phyloP scores from a whole-genome alignment of 1,140 invertebrate genomes.

The Scylla paramamosain region DNA sequence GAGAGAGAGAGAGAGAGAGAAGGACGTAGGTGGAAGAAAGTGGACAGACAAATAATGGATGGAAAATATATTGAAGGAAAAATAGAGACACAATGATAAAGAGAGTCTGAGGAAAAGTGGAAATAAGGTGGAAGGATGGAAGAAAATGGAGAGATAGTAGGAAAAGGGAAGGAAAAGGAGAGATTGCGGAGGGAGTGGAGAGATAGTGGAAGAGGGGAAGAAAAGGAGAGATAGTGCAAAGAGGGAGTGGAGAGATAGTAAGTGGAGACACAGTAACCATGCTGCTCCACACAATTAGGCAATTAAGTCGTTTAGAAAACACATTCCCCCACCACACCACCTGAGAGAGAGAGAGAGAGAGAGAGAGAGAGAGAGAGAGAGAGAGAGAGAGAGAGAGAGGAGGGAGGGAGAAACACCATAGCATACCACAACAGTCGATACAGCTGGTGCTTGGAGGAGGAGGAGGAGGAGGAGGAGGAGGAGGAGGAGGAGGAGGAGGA shows the following conservation, averaged over 20 bases:
- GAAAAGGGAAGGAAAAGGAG: no score
- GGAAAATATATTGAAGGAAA: no score
- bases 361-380: slow-evolving; percentile 26
- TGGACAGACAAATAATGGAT: no score
- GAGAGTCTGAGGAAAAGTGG: no score
- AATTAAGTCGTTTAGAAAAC: background rate
- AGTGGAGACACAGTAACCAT: background rate
- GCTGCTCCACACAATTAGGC: background rate
- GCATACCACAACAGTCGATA: background rate
- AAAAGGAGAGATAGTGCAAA: background rate
- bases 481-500: no score
- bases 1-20: no score
- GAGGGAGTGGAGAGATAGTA: background rate
- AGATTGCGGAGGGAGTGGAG: no score
- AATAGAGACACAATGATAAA: no score
- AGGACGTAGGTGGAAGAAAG: no score
- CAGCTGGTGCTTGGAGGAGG: background rate
- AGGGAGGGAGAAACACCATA: background rate
- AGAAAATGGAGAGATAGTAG: no score
- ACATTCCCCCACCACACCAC: background rate
- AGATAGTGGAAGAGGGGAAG: background rate
- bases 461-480: background rate
- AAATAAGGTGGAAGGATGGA: no score
- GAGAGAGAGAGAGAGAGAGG: slow-evolving; percentile 32
- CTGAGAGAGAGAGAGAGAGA: slow-evolving; percentile 25